These are phyloP conservation scores for Sarotherodon lohbergeri DNA, from an alignment of 2,113 vertebrate species.

Conservation along the genomic window DNA sequence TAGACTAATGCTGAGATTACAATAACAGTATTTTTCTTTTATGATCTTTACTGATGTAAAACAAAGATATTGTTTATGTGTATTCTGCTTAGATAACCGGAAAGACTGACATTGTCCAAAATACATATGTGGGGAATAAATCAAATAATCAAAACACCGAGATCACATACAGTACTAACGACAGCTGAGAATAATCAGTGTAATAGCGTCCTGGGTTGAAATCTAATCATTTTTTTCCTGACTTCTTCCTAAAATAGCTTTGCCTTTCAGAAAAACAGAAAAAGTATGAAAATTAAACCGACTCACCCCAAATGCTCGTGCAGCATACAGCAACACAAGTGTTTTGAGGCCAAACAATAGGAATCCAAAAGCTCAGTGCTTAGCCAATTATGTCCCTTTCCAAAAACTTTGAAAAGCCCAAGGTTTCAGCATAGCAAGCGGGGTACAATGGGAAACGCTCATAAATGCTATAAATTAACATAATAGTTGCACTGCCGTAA, in stretches of 20 bases:
- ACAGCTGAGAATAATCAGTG: not conserved
- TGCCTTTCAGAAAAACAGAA: not conserved
- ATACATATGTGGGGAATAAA: not conserved
- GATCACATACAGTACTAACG: not conserved
- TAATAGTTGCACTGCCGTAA: not conserved
- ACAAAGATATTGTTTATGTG: not conserved
- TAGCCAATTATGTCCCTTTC: not conserved
- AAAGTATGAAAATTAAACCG: not conserved
- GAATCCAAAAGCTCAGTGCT: not conserved
- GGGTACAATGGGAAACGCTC: not conserved
- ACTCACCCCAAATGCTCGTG: not conserved
- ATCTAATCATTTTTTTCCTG: not conserved
- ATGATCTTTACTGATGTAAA: not conserved
- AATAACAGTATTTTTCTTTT: not conserved
- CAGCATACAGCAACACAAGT: not conserved
- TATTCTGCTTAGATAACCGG: not conserved
- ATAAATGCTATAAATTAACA: not conserved
- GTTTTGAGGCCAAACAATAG: not conserved
- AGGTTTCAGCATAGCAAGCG: not conserved
- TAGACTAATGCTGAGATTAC: not conserved
- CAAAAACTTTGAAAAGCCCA: not conserved
- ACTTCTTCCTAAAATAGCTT: not conserved
- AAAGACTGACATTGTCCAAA: not conserved
- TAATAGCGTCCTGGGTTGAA: not conserved
- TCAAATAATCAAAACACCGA: not conserved